phyloP scores from a whole-genome alignment of 2,113 vertebrate species.

The Canis aureus region DNA sequence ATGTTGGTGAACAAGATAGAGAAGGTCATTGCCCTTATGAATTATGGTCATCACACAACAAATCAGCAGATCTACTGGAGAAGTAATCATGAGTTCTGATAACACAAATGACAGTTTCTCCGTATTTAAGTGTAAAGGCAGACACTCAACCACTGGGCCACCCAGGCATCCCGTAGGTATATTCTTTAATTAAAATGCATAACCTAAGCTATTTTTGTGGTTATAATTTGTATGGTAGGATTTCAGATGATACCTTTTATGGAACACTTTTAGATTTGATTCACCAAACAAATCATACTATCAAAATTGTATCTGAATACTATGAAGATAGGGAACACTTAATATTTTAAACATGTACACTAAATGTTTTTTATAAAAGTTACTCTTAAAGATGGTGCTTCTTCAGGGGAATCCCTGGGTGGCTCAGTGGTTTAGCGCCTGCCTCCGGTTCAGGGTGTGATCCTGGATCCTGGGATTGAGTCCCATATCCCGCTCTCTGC shows the following conservation, averaged over 20 bases:
- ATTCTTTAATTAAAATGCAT: conserved; percentile 26
- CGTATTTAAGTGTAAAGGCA: background rate
- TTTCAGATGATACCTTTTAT: background rate
- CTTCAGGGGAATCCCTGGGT: background rate
- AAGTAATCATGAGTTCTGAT: background rate
- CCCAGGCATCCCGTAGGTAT: background rate
- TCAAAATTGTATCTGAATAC: background rate
- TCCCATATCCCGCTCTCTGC: too few species aligned
- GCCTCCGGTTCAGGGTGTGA: too few species aligned
- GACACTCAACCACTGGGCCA: too few species aligned
- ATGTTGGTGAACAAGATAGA: background rate
- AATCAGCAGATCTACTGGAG: background rate
- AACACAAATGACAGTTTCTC: background rate
- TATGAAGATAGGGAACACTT: background rate
- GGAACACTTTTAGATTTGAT: background rate
- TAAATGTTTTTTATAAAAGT: background rate
- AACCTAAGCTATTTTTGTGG: background rate
- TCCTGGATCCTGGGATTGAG: too few species aligned
- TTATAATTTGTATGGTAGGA: background rate
- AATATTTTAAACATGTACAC: conserved; percentile 4
- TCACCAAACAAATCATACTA: background rate
- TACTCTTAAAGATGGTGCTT: background rate
- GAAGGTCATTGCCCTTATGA: background rate
- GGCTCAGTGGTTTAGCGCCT: too few species aligned
- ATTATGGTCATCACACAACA: background rate